Percentiles rank a stretch among this genome's conserved stretches.
Evolutionary conservation across 2,888 invertebrate species (phyloP).

Genomic region (Strigamia maritima): DNA sequence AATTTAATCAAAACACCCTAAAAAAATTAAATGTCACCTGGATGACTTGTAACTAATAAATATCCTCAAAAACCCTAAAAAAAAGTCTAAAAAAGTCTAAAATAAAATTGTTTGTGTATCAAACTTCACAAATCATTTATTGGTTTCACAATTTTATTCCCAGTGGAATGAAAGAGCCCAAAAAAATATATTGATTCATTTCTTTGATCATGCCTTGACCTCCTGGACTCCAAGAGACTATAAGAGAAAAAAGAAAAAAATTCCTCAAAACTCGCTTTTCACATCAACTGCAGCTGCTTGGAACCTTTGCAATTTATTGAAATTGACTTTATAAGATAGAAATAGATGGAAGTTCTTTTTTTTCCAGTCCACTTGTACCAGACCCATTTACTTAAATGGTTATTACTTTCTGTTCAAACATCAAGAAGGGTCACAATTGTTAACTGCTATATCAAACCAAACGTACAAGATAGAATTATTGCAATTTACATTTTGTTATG

Average conservation of each 20-base stretch:
- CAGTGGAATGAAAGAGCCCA: neutral
- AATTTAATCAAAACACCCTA: neutral
- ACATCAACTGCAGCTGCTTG: slow-evolving; percentile 27
- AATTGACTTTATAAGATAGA: slow-evolving; percentile 27
- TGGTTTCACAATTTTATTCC: neutral
- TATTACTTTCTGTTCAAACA: slow-evolving; percentile 13
- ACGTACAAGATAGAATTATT: neutral
- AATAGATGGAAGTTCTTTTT: slow-evolving; percentile 18
- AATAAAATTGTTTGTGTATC: neutral
- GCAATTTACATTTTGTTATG: neutral
- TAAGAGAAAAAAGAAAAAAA: slow-evolving; percentile 4
- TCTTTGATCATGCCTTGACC: slow-evolving; percentile 24
- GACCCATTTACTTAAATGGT: slow-evolving; percentile 22
- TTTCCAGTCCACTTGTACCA: slow-evolving; percentile 26
- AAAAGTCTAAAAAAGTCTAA: neutral
- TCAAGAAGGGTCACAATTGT: neutral
- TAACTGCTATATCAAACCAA: neutral
- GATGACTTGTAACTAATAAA: neutral
- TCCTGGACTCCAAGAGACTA: slow-evolving; percentile 3
- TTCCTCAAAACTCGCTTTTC: neutral
- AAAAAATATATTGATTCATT: slow-evolving; percentile 8
- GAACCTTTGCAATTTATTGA: slow-evolving; percentile 18
- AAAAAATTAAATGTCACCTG: neutral
- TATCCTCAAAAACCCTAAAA: neutral
- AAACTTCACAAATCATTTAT: neutral